Percentiles rank a stretch among this genome's conserved stretches.
Evolutionary conservation across 2,113 vertebrate species (phyloP).

Genomic region (Oreotrochilus melanogaster): DNA sequence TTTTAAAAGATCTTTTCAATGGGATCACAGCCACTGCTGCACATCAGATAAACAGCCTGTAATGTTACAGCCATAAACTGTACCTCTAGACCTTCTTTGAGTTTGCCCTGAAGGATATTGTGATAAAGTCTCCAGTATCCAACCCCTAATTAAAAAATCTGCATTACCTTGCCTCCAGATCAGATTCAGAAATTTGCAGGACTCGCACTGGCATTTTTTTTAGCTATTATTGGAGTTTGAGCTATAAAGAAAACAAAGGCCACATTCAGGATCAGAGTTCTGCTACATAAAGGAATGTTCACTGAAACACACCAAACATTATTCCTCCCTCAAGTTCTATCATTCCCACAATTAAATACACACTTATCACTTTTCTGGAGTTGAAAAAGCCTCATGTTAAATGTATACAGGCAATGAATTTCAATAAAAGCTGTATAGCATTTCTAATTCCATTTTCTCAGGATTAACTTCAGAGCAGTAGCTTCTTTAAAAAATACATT

Average conservation of each 20-base stretch:
- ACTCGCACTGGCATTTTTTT: background rate
- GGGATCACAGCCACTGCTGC: background rate
- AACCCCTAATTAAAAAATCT: background rate
- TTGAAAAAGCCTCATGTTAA: rapidly evolving
- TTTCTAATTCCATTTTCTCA: background rate
- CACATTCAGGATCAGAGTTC: background rate
- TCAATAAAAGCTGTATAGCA: background rate
- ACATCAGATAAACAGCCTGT: background rate
- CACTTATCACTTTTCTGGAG: background rate
- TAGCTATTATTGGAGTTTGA: background rate
- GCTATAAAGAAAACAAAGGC: background rate
- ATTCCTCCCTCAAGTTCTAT: background rate
- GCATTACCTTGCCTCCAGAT: background rate
- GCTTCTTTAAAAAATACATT: background rate
- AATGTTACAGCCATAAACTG: background rate
- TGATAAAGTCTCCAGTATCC: background rate
- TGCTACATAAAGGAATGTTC: background rate
- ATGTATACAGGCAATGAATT: background rate
- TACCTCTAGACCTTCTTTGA: background rate
- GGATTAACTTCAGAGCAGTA: background rate
- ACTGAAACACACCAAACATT: background rate
- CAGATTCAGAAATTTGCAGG: background rate
- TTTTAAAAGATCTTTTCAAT: background rate
- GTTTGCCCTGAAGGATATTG: background rate
- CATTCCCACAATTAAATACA: background rate